Conservation (phyloP, 2,113 vertebrate species). For the Paratilapia polleni region DNA sequence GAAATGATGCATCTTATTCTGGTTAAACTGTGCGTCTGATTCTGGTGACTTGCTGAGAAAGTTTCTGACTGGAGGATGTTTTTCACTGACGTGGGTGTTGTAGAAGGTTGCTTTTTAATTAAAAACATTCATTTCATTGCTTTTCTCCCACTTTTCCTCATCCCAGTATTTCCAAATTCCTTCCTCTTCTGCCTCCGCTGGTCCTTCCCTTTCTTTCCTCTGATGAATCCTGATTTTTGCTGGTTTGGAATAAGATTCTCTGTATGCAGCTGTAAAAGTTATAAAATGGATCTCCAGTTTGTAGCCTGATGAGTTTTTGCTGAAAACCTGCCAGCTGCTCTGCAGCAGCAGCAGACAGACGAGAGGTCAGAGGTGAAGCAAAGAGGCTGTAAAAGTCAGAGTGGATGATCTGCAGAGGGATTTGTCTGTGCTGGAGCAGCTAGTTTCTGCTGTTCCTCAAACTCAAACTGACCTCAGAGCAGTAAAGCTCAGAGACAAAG, state of each 20-base stretch:
- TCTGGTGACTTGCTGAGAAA: background rate
- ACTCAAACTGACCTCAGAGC: background rate
- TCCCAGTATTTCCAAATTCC: background rate
- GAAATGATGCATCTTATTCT: background rate
- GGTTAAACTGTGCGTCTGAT: background rate
- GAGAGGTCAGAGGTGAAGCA: slow-evolving; percentile 4
- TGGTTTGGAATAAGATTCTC: background rate
- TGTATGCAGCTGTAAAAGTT: background rate
- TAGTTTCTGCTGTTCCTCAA: background rate
- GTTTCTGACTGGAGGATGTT: background rate
- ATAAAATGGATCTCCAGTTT: background rate
- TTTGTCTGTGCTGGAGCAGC: background rate
- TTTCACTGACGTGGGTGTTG: background rate
- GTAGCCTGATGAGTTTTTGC: background rate
- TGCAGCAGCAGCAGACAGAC: background rate
- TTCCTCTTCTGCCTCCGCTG: background rate
- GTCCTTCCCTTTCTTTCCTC: background rate
- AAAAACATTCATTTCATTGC: background rate
- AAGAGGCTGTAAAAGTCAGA: background rate
- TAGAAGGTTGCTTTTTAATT: background rate
- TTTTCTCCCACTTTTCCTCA: background rate
- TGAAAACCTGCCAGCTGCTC: slow-evolving; percentile 6
- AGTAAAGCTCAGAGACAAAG: background rate
- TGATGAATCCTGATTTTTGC: too few relatives aligned
- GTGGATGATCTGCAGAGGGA: background rate